Evolutionary conservation across 1,140 invertebrate species (phyloP).

Genomic region (Chrysomallon squamiferum): DNA sequence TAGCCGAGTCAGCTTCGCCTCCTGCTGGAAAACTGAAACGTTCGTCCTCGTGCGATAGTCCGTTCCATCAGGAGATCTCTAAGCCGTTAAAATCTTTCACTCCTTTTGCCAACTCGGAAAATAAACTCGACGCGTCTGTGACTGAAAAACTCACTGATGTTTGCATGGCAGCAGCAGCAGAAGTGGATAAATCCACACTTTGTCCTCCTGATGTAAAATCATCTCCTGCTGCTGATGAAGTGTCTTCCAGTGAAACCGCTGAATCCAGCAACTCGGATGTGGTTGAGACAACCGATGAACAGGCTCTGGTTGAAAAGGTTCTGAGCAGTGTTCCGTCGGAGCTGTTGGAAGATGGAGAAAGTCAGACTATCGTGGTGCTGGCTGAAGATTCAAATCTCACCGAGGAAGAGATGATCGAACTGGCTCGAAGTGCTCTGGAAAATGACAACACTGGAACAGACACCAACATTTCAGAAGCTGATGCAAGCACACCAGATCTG

Average conservation of each 20-base stretch:
- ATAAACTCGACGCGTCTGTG: no score
- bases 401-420: conserved; percentile 43
- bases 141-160: no score
- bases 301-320: conserved; percentile 12
- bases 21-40: neutral
- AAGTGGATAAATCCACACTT: no score
- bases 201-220: no score
- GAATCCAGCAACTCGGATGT: neutral
- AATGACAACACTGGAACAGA: conserved; percentile 6
- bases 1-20: neutral
- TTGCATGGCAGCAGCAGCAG: no score
- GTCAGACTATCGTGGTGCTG: conserved; percentile 40
- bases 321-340: conserved; percentile 19
- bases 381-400: conserved; percentile 37
- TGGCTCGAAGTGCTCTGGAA: conserved; percentile 30
- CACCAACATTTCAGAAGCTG: no score
- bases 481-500: no score
- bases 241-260: neutral
- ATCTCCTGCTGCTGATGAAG: neutral
- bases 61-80: neutral
- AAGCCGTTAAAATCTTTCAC: neutral
- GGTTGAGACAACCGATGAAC: neutral
- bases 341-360: conserved; percentile 20
- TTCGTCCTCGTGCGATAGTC: neutral
- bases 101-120: neutral